Base-by-base conservation (phyloP, 2,888 invertebrate species). In the Cheilosia vulpina region DNA sequence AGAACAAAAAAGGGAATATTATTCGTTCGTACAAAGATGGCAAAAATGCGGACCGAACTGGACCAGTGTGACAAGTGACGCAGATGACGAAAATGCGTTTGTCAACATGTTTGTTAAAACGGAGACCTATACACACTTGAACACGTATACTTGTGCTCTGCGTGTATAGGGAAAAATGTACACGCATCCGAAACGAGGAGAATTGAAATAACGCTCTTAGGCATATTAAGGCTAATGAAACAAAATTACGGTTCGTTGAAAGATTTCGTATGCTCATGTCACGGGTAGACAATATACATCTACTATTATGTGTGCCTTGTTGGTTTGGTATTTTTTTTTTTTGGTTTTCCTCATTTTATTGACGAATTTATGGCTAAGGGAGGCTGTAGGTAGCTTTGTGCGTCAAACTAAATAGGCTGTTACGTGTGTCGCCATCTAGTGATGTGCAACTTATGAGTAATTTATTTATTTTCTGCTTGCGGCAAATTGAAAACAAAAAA, bases 201-300 rank as follows among this genome's bases (percentile, higher is more conserved):
- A 57, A 69, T 47, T 47, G 21, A 47, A 69, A 58, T 69, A 34
- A 34, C 9, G 11, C 47, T 69, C 45, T 68, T 41, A 45, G 45
- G 57, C 21, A 21, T 69, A 69, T 57, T 47, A 57, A 47, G 57
- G 47, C 34, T 57, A 58, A 69, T 69, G 34, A 47, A 69, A 58
- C 34, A 27, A 69, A 69, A 69, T 57, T 58, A 21, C 43, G 19
- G 47, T 34, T 57, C 69, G 57, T 69, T 58, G 19, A 53, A 31
- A 27, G 63, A 63, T 11, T 47, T 63, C 9, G n/a, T 43, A n/a
- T 6, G 1, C 4, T 19, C 21, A n/a, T 43, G 21, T 34, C 9
- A 31, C 19, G 7, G 55, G 3, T 11, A 11, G 2, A 34, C 34
- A 1, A 1, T 34, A 4, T 13, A 38, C 13, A 38, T 4, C 4